Evolutionary conservation across 37 sponge, comb jelly and placozoan species (phyloP).

Genomic region (Mnemiopsis leidyi): DNA sequence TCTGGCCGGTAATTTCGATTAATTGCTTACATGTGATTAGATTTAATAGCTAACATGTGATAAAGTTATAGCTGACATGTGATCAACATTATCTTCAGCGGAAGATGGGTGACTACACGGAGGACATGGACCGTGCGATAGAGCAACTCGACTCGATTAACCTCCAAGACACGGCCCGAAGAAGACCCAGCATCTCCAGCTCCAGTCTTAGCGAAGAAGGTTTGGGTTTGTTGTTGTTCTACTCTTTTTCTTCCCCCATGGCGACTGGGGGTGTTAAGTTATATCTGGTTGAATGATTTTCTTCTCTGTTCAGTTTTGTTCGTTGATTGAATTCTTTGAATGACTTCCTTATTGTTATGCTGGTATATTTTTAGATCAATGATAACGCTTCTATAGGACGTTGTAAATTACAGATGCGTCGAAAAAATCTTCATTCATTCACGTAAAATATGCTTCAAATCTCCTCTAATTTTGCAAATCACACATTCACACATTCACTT

Average conservation of each 20-base stretch:
- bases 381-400: too few species aligned
- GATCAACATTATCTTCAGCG: too few species aligned
- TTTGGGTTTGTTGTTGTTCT: neutral
- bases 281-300: neutral
- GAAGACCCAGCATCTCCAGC: conserved; percentile 6
- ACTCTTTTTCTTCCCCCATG: neutral
- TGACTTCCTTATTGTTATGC: neutral
- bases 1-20: too few species aligned
- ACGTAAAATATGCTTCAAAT: too few species aligned
- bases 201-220: conserved; percentile 57
- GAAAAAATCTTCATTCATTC: too few species aligned
- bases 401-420: too few species aligned
- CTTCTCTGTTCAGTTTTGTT: neutral
- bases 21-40: too few species aligned
- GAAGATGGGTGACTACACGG: conserved; percentile 12
- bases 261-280: too few species aligned
- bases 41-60: too few species aligned
- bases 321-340: neutral
- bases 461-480: neutral
- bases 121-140: neutral
- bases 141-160: conserved; percentile 36
- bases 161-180: neutral
- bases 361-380: too few species aligned
- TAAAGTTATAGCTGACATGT: too few species aligned
- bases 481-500: neutral